Base-by-base conservation (phyloP, 2,113 vertebrate species). In the Hypocryptadius cinnamomeus region DNA sequence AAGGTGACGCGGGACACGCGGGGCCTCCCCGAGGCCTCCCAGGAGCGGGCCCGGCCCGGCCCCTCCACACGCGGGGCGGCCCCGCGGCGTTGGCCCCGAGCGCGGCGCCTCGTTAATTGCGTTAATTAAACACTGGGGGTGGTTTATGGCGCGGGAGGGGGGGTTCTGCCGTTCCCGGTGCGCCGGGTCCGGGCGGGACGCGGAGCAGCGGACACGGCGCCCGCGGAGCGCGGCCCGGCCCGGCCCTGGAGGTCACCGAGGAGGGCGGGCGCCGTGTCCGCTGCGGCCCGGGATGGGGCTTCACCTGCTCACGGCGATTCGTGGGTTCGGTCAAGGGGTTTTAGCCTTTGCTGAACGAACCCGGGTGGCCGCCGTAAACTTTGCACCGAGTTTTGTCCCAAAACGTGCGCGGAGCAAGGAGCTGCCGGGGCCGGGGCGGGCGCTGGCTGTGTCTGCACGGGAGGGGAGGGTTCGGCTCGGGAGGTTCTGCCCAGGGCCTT, bases 401-500 rank as follows among this genome's bases (percentile, higher is more conserved):
- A n/a, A 69, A 47, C 66, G 53, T 0, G 31, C 11, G 0, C 13
- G 4, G 20, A 27, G 47, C 44, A 0, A 10, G 4, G n/a, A 35
- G 65, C 51, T 2, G 45, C 56, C 13, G n/a, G 40, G n/a, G 16
- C 30, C 28, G 56, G 24, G 73, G 37, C 23, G 61, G 50, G 85
- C n/a, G 30, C 74, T 2, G 85, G 50, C 57, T 12, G 13, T 1
- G 74, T 14, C 30, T n/a, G 74, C 30, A 11, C 39, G 5, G 4
- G n/a, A 2, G 35, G 33, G 8, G n/a, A 2, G 35, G 33, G 8
- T 13, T 45, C 64, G 0, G 64, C 45, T 45, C 33, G 39, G 9
- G 10, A 23, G 8, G 14, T 33, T 25, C 31, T 22, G 45, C 31
- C 11, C 72, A 0, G 28, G 39, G 56, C 1, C 54, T 57, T 37